Percentiles rank a stretch among this genome's conserved stretches.
phyloP scores from a whole-genome alignment of 1,140 invertebrate species.

The Eriosoma lanigerum region DNA sequence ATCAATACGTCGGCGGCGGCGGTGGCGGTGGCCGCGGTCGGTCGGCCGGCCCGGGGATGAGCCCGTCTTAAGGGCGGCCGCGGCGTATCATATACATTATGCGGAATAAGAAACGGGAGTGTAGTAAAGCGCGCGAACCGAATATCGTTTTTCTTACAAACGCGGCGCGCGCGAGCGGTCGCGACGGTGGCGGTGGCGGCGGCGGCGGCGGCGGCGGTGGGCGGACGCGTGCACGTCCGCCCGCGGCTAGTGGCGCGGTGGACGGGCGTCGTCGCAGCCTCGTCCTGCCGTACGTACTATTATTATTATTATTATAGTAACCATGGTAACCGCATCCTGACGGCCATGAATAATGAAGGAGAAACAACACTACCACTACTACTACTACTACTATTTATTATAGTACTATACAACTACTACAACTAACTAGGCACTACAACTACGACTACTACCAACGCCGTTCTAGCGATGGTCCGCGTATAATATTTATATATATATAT shows the following conservation, averaged over 20 bases:
- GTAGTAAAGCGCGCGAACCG: background rate
- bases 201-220: background rate
- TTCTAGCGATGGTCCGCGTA: no score
- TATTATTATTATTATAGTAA: background rate
- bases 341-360: constrained; percentile 51
- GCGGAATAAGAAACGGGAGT: constrained; percentile 39
- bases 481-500: background rate
- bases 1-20: constrained; percentile 14
- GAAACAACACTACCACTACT: constrained; percentile 12
- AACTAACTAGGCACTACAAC: no score
- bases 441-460: background rate
- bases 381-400: background rate
- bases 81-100: background rate
- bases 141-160: constrained; percentile 35
- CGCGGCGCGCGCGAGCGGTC: background rate
- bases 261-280: background rate
- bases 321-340: constrained; percentile 44
- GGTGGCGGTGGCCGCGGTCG: background rate
- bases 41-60: background rate
- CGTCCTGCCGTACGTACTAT: background rate
- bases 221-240: background rate
- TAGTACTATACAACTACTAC: background rate
- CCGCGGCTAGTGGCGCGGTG: background rate
- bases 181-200: background rate
- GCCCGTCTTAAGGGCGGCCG: constrained; percentile 46